A percentile compares a stretch with the other conserved stretches of the same genome.
phyloP scores from a whole-genome alignment of 2,797 vertebrate species.

The Dermochelys coriacea region DNA sequence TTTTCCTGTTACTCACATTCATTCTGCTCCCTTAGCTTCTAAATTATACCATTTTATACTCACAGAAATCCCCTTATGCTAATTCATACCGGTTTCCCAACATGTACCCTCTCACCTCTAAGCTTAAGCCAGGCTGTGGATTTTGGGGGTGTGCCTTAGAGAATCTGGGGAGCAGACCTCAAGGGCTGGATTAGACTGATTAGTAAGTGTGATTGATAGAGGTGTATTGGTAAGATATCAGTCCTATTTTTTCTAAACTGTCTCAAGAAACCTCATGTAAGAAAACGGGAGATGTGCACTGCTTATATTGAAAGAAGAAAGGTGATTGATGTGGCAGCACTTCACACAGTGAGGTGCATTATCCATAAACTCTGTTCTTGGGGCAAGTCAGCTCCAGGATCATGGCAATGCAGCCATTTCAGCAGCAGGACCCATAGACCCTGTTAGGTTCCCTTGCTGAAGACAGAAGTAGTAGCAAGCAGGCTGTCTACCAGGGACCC shows the following conservation, averaged over 20 bases:
- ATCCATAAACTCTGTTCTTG: neutral
- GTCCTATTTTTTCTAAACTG: neutral
- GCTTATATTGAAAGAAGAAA: neutral
- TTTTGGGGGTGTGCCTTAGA: neutral
- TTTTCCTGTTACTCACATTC: no score
- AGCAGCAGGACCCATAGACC: no score
- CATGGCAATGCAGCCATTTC: accelerated
- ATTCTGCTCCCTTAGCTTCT: no score
- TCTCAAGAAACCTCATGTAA: neutral
- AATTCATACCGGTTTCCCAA: no score
- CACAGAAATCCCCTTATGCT: no score
- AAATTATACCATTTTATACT: no score
- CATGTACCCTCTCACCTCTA: no score
- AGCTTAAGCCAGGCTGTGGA: no score
- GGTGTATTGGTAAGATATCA: neutral
- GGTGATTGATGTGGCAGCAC: neutral
- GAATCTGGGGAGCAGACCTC: neutral
- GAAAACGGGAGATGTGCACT: neutral
- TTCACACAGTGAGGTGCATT: neutral
- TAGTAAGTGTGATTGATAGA: neutral
- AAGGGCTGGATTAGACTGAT: neutral
- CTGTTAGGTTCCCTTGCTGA: no score
- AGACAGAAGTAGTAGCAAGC: neutral
- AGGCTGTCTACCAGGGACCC: neutral
- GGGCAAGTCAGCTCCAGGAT: neutral